Conservation (phyloP, 2,113 vertebrate species). For the Barbus barbus region DNA sequence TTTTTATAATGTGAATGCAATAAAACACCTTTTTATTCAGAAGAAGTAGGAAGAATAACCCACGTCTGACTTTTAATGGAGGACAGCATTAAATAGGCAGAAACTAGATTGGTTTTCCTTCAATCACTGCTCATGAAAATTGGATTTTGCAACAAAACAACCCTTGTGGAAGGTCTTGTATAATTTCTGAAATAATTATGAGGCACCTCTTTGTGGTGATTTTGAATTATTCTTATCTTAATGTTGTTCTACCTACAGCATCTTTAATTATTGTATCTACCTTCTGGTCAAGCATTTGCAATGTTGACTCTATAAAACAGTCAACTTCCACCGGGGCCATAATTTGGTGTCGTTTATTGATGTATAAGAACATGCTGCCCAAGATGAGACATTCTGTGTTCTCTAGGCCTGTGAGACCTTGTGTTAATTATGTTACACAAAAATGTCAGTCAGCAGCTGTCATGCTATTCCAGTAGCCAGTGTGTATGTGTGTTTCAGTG, state of each 20-base stretch:
- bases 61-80: not conserved
- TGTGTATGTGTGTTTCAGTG: slow-evolving; percentile 25
- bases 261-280: not conserved
- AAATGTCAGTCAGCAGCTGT: not conserved
- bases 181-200: not conserved
- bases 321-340: too few relatives aligned
- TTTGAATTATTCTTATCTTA: not conserved
- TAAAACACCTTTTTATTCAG: not conserved
- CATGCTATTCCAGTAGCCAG: not conserved
- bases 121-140: not conserved
- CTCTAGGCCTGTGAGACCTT: not conserved
- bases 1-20: too few relatives aligned
- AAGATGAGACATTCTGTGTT: slow-evolving; percentile 10
- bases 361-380: not conserved
- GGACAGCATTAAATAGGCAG: not conserved
- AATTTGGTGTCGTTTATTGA: not conserved
- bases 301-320: not conserved
- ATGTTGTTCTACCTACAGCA: not conserved
- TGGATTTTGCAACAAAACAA: not conserved
- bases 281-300: not conserved
- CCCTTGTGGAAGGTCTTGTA: not conserved
- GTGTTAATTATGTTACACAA: not conserved
- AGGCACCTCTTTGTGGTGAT: not conserved
- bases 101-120: not conserved
- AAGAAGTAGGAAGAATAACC: not conserved